Conservation (phyloP, 2,797 vertebrate species). For the Acrossocheilus wenchowensis region DNA sequence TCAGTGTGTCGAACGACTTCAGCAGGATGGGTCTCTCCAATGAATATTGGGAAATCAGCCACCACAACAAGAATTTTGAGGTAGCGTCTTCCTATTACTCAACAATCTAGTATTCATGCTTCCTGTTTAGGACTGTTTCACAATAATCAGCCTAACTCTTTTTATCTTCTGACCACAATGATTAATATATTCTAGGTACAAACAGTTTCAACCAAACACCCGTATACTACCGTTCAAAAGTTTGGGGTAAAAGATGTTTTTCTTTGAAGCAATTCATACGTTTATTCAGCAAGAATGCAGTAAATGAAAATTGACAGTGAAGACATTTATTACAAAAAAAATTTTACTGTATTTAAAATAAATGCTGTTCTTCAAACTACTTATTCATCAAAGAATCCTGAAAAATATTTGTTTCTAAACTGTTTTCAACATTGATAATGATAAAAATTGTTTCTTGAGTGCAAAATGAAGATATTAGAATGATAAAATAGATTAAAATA, state of each 20-base stretch:
- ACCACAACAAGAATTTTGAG: conserved; percentile 80
- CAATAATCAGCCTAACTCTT: not conserved
- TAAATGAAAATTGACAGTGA: not conserved
- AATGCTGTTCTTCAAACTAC: not conserved
- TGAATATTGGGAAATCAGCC: conserved; percentile 76
- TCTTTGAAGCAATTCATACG: not conserved
- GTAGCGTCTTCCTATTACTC: conserved; percentile 64
- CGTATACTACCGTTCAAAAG: not conserved
- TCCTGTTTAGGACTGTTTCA: conserved; percentile 32
- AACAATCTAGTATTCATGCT: not conserved
- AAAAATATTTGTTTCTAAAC: not conserved
- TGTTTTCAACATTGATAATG: not conserved
- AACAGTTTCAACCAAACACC: not conserved
- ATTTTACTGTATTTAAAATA: not conserved
- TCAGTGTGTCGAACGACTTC: conserved; percentile 77
- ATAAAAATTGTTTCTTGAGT: fast-evolving
- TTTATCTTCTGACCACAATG: not conserved
- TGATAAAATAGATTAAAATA: not conserved
- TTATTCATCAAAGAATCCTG: not conserved
- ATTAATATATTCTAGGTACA: not conserved
- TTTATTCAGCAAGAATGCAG: not conserved
- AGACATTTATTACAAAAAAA: not conserved
- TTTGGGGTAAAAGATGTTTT: not conserved
- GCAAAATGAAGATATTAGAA: not conserved
- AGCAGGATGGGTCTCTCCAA: conserved; percentile 82